phyloP scores from a whole-genome alignment of 2,113 vertebrate species.

The Talpa occidentalis region DNA sequence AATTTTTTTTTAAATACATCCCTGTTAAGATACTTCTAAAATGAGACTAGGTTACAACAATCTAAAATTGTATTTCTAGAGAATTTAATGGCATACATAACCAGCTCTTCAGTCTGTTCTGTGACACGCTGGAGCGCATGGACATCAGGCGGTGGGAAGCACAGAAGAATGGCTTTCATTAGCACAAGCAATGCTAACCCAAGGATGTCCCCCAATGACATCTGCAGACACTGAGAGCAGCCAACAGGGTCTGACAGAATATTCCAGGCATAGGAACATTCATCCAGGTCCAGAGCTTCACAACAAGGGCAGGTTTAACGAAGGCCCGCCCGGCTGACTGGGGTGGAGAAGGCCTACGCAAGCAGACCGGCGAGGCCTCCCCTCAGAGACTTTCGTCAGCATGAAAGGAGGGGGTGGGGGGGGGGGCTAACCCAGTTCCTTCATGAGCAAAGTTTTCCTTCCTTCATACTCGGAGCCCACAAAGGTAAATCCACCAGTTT shows the following conservation, averaged over 20 bases:
- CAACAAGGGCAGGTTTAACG: neutral
- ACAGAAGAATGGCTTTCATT: neutral
- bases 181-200: neutral
- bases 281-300: neutral
- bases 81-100: neutral
- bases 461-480: neutral
- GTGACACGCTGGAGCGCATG: rapidly evolving
- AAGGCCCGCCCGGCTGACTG: neutral
- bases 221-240: neutral
- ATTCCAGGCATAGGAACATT: neutral
- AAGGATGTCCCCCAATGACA: neutral
- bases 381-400: neutral
- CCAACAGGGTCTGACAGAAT: neutral
- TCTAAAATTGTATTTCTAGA: neutral
- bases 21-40: conserved; percentile 20
- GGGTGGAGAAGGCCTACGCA: neutral
- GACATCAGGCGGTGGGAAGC: neutral
- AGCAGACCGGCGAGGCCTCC: neutral
- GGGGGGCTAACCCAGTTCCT: neutral
- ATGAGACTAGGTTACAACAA: conserved; percentile 13
- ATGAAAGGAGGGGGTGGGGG: neutral
- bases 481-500: neutral
- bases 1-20: neutral
- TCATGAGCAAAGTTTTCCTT: neutral
- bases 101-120: neutral